Evolutionary conservation across 2,888 invertebrate species (phyloP), one percentile per base, ranked within the genome.

Genomic region (Noctuana brunneofusca): DNA sequence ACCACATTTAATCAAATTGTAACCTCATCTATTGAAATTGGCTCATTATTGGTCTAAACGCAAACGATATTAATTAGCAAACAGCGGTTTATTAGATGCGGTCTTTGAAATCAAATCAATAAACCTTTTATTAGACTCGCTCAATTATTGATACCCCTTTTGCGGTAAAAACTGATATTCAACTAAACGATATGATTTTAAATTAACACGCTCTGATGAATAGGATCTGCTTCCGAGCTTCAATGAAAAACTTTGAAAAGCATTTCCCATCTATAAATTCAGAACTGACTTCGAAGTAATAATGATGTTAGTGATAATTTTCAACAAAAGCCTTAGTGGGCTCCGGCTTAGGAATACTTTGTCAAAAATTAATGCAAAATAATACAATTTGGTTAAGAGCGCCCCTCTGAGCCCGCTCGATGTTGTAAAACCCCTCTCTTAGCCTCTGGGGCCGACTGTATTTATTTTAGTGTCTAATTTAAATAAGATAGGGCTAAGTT

Each of bases 351-450:
- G 81, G 80, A 78, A 78, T 80, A 81, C 83, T 85, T 85, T 84
- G 84, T 86, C 84, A 89, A 86, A 88, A 89, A 84, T 87, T 80
- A 87, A 91, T 90, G 89, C 87, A 87, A 89, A 89, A 88, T 89
- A 89, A 90, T 90, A 89, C 89, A 89, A 89, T 89, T 89, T 87
- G 77, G 82, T 78, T 84, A 81, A 87, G 80, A 87, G 84, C 81
- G 75, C 78, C 75, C 79, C 72, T 77, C 72, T 73, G 73, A 73
- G 75, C 75, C 75, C 48, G 73, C 78, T 72, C 77, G 79, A 80
- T 63, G 81, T 84, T 83, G 84, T 83, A 84, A 84, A 79, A 16
- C 41, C 75, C 77, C 78, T 78, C 70, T 75, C 74, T 79, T 80
- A 80, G 81, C 79, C 76, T 75, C 71, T 76, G 75, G 77, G 80